phyloP scores from a whole-genome alignment of 1,140 invertebrate species.

The Protaetia brevitarsis region DNA sequence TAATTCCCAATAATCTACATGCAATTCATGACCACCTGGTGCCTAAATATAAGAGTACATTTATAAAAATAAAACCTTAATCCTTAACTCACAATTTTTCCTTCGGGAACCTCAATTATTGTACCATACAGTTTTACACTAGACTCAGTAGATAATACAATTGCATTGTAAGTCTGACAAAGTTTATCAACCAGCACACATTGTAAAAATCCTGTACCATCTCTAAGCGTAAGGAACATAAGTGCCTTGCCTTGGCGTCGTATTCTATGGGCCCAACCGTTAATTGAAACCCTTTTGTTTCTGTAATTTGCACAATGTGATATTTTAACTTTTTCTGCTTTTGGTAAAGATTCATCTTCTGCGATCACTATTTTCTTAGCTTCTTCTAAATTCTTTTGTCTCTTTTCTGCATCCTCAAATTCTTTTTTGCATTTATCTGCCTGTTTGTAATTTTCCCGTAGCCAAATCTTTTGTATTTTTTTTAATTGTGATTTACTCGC shows the following conservation, averaged over 20 bases:
- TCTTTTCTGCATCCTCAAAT: constrained; percentile 77
- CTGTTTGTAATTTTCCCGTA: constrained; percentile 76
- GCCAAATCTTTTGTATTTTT: constrained; percentile 89
- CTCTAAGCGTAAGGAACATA: constrained; percentile 92
- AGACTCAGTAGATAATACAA: constrained; percentile 88
- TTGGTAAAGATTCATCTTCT: constrained; percentile 74
- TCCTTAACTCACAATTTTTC: constrained; percentile 71
- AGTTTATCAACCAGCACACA: constrained; percentile 84
- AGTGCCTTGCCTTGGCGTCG: constrained; percentile 89
- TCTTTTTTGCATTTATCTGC: constrained; percentile 76
- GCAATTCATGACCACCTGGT: constrained; percentile 92
- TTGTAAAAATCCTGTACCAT: constrained; percentile 95
- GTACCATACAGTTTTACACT: constrained; percentile 83
- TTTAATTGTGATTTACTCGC: constrained; percentile 93
- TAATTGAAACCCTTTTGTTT: constrained; percentile 75
- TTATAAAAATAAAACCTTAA: too few relatives aligned
- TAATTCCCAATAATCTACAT: constrained; percentile 93
- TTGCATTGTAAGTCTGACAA: constrained; percentile 92
- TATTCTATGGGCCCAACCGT: constrained; percentile 93
- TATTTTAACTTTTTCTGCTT: constrained; percentile 78
- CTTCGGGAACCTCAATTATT: constrained; percentile 80
- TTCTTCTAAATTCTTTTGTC: constrained; percentile 87
- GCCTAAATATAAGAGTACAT: constrained; percentile 59
- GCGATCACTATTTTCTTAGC: constrained; percentile 81
- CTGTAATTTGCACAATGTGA: constrained; percentile 60